phyloP scores from a whole-genome alignment of 1,140 invertebrate genomes.

The Drosophila navojoa region DNA sequence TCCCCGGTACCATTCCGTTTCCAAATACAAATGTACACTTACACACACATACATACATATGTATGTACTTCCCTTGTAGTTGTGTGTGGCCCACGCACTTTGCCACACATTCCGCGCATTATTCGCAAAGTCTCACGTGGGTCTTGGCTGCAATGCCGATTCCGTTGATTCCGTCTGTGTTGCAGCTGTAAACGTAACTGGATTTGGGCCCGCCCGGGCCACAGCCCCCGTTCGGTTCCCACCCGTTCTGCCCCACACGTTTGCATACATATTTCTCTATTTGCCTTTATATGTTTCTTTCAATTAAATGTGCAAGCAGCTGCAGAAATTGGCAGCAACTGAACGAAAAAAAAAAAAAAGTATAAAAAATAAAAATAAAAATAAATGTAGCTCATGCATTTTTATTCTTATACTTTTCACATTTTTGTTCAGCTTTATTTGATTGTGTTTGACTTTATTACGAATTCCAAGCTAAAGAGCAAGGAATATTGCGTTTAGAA shows the following conservation, averaged over 20 bases:
- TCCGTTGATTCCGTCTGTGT: conserved; percentile 26
- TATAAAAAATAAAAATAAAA: conserved; percentile 25
- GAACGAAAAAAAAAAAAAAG: conserved; percentile 52
- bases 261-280: conserved; percentile 40
- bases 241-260: conserved; percentile 26
- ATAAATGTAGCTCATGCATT: conserved; percentile 53
- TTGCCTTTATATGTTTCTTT: conserved; percentile 40
- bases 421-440: conserved; percentile 11
- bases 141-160: conserved; percentile 34
- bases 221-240: conserved; percentile 17
- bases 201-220: conserved; percentile 30
- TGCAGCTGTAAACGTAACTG: conserved; percentile 50
- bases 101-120: conserved; percentile 37
- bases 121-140: conserved; percentile 31
- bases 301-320: conserved; percentile 76
- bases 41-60: not conserved
- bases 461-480: conserved; percentile 41
- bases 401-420: conserved; percentile 37
- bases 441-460: conserved; percentile 44
- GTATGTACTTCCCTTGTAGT: not conserved
- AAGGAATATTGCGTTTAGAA: conserved; percentile 32
- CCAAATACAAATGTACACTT: no score
- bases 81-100: conserved; percentile 39
- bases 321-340: conserved; percentile 68
- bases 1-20: not conserved